phyloP scores from a whole-genome alignment of 2,113 vertebrate genomes.

The Ellobius talpinus region DNA sequence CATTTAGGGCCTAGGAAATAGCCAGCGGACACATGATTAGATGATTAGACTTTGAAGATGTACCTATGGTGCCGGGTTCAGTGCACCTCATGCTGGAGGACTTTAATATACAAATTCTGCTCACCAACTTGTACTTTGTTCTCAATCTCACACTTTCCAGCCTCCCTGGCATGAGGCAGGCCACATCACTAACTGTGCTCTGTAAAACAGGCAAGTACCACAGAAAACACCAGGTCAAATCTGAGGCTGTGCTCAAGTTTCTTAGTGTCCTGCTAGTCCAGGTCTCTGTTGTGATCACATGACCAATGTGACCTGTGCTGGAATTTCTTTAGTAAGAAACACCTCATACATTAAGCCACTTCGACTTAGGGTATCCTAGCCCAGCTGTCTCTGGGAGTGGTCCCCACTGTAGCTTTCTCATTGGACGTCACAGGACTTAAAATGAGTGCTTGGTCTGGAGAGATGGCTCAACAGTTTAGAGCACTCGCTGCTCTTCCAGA shows the following conservation, averaged over 20 bases:
- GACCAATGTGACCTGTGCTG: background rate
- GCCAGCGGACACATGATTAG: background rate
- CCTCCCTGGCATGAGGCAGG: background rate
- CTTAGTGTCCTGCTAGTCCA: accelerated
- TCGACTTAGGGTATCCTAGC: background rate
- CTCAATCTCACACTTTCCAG: background rate
- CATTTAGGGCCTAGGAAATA: background rate
- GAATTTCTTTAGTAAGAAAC: background rate
- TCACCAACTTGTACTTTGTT: background rate
- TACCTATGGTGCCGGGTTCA: background rate
- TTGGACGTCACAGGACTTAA: background rate
- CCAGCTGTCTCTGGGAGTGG: background rate
- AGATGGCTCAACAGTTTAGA: background rate
- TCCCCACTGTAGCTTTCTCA: background rate
- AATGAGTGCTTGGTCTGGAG: background rate
- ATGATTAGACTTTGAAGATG: background rate
- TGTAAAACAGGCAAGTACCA: background rate
- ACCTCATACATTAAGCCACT: background rate
- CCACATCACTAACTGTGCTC: background rate
- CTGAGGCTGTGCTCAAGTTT: background rate
- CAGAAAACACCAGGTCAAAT: background rate
- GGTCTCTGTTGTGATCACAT: background rate
- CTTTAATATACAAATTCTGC: background rate
- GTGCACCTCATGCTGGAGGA: background rate
- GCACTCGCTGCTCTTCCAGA: background rate